Evolutionary conservation across 2,797 vertebrate species (phyloP), one percentile per base, ranked within the genome.

Genomic region (Agapornis canus): DNA sequence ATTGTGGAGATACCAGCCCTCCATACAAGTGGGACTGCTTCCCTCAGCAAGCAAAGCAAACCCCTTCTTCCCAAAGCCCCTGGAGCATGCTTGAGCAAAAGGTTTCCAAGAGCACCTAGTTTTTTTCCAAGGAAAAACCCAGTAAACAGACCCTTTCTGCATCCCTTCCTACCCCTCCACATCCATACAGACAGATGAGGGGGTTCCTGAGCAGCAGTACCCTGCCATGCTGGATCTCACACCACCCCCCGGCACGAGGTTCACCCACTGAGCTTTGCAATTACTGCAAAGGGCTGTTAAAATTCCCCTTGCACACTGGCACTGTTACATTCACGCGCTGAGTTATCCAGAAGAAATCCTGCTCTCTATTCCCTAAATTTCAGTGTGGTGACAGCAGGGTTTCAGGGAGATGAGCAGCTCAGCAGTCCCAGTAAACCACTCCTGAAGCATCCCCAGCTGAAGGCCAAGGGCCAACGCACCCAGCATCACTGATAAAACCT

Each of bases 241-340:
- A 2, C 19, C 76, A 27, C 22, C 47, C 79, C 31, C 35, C 26
- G 40, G 45, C 5, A 3, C 0, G 0, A 76, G 29, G 32, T 35
- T 21, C 54, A 25, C 42, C 54, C 60, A 9, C 22, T 3, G 81
- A 82, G 78, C 52, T 87, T 61, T 43, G 69, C 64, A 22, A 7
- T 42, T 42, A 29, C 51, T 49, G 52, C 86, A 45, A 56, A 86
- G 54, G 27, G 32, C 54, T 82, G 47, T 27, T 40, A 72, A 68
- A 60, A 45, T 23, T 31, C 3, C 47, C 64, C 81, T 64, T 1
- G 0, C 27, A 26, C 0, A 0, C 21, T 17, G 54, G 27, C 43
- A 26, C 59, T 19, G 16, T 37, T 13, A 27, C 10, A 27, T 21
- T 76, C 42, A 27, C 60, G 27, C 12, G 3, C 10, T 21, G 32